Conservation (phyloP, 2,888 invertebrate species). For the Flexamia atlantica region DNA sequence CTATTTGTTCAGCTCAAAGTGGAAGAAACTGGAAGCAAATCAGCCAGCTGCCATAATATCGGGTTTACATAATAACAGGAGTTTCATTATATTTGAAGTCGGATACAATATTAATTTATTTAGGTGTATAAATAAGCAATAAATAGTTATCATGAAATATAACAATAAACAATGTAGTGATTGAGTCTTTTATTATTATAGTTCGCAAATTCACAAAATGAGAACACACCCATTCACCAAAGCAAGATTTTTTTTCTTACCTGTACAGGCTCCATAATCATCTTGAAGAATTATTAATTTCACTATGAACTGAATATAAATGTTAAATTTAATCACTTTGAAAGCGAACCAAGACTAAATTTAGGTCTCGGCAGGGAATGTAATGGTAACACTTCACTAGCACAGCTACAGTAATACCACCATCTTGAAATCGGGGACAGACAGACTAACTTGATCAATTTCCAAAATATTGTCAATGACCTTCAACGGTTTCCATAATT, state of each 20-base stretch:
- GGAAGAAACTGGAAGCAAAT: background rate
- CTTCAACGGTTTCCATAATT: constrained; percentile 50
- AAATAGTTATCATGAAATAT: background rate
- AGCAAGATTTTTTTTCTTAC: constrained; percentile 19
- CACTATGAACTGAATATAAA: background rate
- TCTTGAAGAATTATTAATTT: constrained; percentile 14
- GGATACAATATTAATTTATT: too few relatives aligned
- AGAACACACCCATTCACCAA: constrained; percentile 48
- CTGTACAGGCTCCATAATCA: constrained; percentile 55
- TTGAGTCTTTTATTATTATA: background rate
- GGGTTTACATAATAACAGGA: background rate
- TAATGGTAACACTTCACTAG: constrained; percentile 21
- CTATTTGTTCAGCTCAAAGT: background rate
- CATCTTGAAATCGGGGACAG: constrained; percentile 44
- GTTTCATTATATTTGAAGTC: too few relatives aligned
- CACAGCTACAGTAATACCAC: constrained; percentile 44
- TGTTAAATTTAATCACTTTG: background rate
- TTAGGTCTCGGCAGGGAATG: constrained; percentile 19
- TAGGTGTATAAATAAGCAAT: too few relatives aligned
- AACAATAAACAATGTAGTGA: background rate
- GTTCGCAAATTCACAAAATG: background rate
- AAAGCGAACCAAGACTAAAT: constrained; percentile 26
- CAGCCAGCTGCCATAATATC: constrained; percentile 11
- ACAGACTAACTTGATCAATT: constrained; percentile 51
- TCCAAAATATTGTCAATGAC: constrained; percentile 51